Base-by-base conservation (phyloP, 2,888 invertebrate genomes). In the Drosophila paranaensis region DNA sequence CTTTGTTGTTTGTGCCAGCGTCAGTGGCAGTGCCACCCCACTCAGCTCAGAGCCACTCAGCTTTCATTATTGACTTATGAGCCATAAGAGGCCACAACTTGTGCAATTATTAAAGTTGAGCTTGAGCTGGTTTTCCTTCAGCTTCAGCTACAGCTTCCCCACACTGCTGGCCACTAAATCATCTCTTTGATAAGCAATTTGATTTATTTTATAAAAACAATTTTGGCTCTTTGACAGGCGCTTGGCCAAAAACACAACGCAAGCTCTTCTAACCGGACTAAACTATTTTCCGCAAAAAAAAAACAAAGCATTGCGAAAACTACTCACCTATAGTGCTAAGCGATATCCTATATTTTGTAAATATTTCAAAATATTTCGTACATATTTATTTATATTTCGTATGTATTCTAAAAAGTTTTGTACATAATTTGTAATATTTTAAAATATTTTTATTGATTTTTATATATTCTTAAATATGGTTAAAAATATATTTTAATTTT, bases 131-230 rank as follows among this genome's bases (percentile, higher is more conserved):
- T 39, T 58, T 70, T 30, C 37, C 43, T 60, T 35, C 55, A 14
- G 39, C 43, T 60, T 35, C 55, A 14, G 53, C 14, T 20, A 11
- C 14, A 20, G 25, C 53, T 37, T 39, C 53, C 16, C 48, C 37
- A 42, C 58, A 35, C 53, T 43, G 35, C 58, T 62, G 53, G 58
- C 82, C 81, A 88, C 83, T 84, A 84, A 84, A 84, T 84, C 89
- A 84, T 84, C 83, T 83, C 89, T 88, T 85, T 85, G 84, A 85
- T 85, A 88, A 84, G 89, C 84, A 88, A 89, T 85, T 85, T 85
- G 89, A 85, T 85, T 85, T 85, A 85, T 85, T 83, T 85, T 86
- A 60, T 65, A 80, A 86, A 88, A 84, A 84, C 87, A 86, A 84
- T 78, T 82, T 86, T 71, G 69, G 71, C 74, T 74, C 79, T 86